phyloP scores from a whole-genome alignment of 2,888 invertebrate genomes.

The Amiota mariae region DNA sequence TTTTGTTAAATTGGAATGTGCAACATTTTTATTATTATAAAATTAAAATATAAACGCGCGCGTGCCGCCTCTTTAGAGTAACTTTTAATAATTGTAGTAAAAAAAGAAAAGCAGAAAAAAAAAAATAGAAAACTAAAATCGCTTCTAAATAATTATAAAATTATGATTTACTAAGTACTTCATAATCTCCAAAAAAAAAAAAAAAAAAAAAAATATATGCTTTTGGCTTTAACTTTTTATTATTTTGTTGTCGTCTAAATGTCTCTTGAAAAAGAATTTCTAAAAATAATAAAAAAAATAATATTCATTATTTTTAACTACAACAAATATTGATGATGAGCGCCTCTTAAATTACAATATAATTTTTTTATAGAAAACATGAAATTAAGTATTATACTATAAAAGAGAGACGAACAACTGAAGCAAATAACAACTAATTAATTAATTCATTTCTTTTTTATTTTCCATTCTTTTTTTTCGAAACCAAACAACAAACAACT shows the following conservation, averaged over 20 bases:
- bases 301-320: no score
- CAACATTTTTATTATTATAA: conserved; percentile 33
- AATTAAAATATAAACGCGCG: conserved; percentile 43
- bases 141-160: background rate
- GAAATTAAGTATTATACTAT: background rate
- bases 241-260: background rate
- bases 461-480: conserved; percentile 24
- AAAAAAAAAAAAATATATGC: background rate
- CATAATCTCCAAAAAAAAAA: no score
- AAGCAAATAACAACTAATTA: background rate
- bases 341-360: background rate
- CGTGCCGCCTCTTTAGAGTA: background rate
- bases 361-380: background rate
- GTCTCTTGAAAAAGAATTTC: background rate
- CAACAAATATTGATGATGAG: no score
- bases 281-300: no score
- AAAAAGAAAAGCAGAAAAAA: background rate
- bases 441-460: conserved; percentile 26
- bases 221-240: conserved; percentile 7
- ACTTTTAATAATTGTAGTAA: background rate
- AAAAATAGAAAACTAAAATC: background rate
- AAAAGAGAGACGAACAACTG: conserved; percentile 6
- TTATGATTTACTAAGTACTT: background rate
- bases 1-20: background rate
- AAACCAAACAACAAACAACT: conserved; percentile 1